Evolutionary conservation across 1,140 invertebrate species (phyloP), one percentile per base, ranked within the genome.

Genomic region (Linepithema humile): DNA sequence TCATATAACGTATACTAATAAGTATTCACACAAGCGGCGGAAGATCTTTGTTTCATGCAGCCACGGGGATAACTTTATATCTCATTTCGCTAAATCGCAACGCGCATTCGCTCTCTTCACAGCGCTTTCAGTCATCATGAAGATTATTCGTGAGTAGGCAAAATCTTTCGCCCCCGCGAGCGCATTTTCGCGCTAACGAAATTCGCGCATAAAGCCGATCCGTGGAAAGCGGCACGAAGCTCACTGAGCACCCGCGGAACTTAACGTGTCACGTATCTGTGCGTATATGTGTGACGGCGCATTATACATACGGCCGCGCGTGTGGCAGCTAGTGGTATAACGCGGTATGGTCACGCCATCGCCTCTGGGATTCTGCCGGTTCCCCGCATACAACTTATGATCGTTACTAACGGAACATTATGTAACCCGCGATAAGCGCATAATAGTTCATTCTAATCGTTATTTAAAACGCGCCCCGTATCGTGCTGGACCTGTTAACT

Each of bases 371-470:
- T 90, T 87, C 88, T 73, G 80, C n/a, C 64, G 70, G 78, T 53
- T 83, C 38, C 84, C 55, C 70, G 85, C 88, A 87, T 90, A 87
- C 85, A 88, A 90, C 90, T 91, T 89, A 91, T 88, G 88, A 91
- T 91, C 90, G 90, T 88, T 91, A 89, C 86, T 82, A 90, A 87
- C 89, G 74, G 88, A 90, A 91, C 90, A 91, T 91, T 89, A 91
- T 88, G 90, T 91, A 91, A 91, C 73, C 86, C 80, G 70, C 87
- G 89, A 91, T 91, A 91, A 91, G 88, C 90, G 82, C 69, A 57
- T 89, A 90, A 91, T 91, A 90, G 87, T 90, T 91, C 90, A 90
- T 89, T 91, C 86, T 91, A 91, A 91, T 91, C 90, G 89, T 90
- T 91, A 91, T 90, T 91, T 91, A 91, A 91, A 91, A 91, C 87